phyloP scores from a whole-genome alignment of 1,140 invertebrate species.

The Phocides pigmalion region DNA sequence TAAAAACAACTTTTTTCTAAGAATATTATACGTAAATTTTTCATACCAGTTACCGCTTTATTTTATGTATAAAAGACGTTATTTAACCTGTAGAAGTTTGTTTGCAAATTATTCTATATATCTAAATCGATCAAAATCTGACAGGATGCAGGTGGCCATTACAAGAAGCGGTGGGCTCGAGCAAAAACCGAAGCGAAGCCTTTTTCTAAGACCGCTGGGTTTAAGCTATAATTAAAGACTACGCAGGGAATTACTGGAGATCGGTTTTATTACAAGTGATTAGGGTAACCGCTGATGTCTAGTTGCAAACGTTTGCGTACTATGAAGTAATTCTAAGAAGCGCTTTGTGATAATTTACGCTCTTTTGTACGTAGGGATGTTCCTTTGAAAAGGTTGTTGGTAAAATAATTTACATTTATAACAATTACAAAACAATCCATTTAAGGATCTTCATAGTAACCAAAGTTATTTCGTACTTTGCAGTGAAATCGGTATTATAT shows the following conservation, averaged over 20 bases:
- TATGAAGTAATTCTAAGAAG: slow-evolving; percentile 37
- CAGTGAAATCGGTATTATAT: too few relatives aligned
- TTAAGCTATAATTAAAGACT: slow-evolving; percentile 27
- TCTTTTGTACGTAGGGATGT: slow-evolving; percentile 25
- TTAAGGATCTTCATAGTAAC: too few relatives aligned
- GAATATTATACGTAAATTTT: too few relatives aligned
- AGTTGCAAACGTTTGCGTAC: slow-evolving; percentile 39
- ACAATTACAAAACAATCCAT: background rate
- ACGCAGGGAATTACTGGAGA: slow-evolving; percentile 19
- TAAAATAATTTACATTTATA: background rate
- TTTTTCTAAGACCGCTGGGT: slow-evolving; percentile 26
- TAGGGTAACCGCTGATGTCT: slow-evolving; percentile 44
- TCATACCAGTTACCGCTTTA: too few relatives aligned
- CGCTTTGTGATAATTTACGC: slow-evolving; percentile 25
- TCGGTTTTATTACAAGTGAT: slow-evolving; percentile 45
- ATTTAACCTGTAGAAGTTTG: too few relatives aligned
- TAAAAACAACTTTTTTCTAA: too few relatives aligned
- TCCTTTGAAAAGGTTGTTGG: background rate
- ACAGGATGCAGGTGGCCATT: slow-evolving; percentile 30
- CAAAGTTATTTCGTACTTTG: too few relatives aligned
- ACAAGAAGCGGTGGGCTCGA: background rate
- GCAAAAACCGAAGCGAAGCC: slow-evolving; percentile 27
- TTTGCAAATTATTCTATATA: background rate
- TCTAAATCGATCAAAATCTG: slow-evolving; percentile 29
- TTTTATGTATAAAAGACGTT: too few relatives aligned